Conservation (phyloP, 2,113 vertebrate species). For the Jaculus jaculus region DNA sequence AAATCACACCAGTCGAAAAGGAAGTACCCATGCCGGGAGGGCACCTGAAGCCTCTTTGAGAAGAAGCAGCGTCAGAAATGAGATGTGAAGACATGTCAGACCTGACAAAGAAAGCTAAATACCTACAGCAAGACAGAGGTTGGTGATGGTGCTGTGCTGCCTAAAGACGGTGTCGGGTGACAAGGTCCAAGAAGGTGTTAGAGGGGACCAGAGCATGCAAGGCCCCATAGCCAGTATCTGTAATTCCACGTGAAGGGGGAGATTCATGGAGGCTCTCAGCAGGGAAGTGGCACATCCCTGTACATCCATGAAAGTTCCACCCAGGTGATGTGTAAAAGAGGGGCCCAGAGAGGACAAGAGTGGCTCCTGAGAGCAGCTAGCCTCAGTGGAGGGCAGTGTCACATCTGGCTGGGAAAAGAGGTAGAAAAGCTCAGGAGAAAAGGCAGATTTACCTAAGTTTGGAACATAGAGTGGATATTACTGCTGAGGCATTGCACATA, state of each 20-base stretch:
- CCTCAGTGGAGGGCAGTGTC: neutral
- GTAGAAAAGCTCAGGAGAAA: neutral
- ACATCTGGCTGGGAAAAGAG: too few species aligned
- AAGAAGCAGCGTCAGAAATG: neutral
- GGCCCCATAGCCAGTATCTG: neutral
- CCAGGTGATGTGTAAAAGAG: neutral
- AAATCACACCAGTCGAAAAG: neutral
- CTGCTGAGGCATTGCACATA: neutral
- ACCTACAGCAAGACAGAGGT: neutral
- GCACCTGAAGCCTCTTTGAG: neutral
- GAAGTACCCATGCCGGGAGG: neutral
- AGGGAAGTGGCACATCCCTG: neutral
- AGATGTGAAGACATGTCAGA: neutral
- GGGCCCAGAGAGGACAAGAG: rapidly evolving
- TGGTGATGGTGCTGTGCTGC: neutral
- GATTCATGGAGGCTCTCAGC: neutral
- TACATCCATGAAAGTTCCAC: neutral
- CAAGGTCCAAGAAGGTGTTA: neutral
- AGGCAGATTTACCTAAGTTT: neutral
- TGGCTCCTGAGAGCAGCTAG: neutral
- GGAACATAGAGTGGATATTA: neutral
- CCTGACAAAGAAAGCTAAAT: neutral
- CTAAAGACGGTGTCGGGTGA: neutral
- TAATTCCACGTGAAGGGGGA: neutral
- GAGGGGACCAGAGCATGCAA: neutral